phyloP scores from a whole-genome alignment of 2,797 vertebrate species.

The Schizopygopsis pylzovi region DNA sequence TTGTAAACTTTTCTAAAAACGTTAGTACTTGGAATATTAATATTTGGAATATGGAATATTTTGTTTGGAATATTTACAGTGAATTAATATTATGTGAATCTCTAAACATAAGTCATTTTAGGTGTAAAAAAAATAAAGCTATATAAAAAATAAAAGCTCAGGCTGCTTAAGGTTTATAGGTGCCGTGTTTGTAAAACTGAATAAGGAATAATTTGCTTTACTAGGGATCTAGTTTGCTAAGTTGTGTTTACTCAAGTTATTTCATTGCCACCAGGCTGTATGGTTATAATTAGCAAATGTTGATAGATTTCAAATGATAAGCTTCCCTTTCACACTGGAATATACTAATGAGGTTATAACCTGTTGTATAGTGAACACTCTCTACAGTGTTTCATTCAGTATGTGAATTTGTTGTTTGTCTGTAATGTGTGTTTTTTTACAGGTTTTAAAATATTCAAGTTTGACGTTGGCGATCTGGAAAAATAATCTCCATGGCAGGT shows the following conservation, averaged over 20 bases:
- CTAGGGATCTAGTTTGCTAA: not conserved
- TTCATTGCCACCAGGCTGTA: not conserved
- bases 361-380: not conserved
- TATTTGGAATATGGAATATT: not conserved
- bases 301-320: not conserved
- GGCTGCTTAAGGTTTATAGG: not conserved
- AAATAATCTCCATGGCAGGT: slow-evolving; percentile 77
- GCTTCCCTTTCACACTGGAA: not conserved
- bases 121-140: not conserved
- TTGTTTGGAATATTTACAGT: not conserved
- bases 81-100: not conserved
- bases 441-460: slow-evolving; percentile 47
- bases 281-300: not conserved
- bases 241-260: not conserved
- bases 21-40: not conserved
- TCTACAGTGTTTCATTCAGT: not conserved
- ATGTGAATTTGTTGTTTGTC: not conserved
- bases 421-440: slow-evolving; percentile 35
- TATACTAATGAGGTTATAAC: not conserved
- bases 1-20: not conserved
- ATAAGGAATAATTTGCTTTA: not conserved
- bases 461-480: slow-evolving; percentile 37
- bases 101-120: not conserved
- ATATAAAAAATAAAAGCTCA: too few relatives aligned
- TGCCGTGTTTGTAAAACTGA: not conserved